These are phyloP conservation scores for Tenthredo notha DNA, from an alignment of 2,888 invertebrate species.

Conservation along the genomic window DNA sequence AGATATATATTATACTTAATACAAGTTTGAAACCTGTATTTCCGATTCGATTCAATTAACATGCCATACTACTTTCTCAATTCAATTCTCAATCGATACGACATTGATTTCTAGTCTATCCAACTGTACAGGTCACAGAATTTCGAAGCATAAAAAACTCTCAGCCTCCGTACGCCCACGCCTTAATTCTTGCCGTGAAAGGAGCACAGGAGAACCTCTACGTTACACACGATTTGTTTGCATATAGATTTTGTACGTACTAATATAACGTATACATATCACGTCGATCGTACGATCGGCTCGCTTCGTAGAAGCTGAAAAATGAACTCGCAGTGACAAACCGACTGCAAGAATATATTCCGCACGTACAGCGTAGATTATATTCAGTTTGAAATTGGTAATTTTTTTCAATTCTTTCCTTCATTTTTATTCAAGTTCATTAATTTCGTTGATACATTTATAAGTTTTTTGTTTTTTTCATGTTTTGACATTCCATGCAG, in stretches of 20 bases:
- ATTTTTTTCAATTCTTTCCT: not conserved
- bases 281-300: not conserved
- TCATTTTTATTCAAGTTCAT: not conserved
- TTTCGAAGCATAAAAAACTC: not conserved
- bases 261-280: not conserved
- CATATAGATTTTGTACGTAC: not conserved
- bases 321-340: not conserved
- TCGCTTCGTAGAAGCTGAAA: not conserved
- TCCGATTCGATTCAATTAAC: constrained; percentile 30
- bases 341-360: not conserved
- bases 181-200: not conserved
- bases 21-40: constrained; percentile 2
- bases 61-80: constrained; percentile 7
- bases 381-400: not conserved
- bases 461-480: not conserved
- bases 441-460: not conserved
- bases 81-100: constrained; percentile 6
- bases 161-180: not conserved
- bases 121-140: not conserved
- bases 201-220: not conserved
- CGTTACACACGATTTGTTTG: not conserved
- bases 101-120: constrained; percentile 4
- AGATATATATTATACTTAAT: not conserved
- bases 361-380: not conserved
- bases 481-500: not conserved